These are phyloP conservation scores for Cirrhinus molitorella DNA, from an alignment of 2,797 vertebrate genomes.

Conservation along the genomic window DNA sequence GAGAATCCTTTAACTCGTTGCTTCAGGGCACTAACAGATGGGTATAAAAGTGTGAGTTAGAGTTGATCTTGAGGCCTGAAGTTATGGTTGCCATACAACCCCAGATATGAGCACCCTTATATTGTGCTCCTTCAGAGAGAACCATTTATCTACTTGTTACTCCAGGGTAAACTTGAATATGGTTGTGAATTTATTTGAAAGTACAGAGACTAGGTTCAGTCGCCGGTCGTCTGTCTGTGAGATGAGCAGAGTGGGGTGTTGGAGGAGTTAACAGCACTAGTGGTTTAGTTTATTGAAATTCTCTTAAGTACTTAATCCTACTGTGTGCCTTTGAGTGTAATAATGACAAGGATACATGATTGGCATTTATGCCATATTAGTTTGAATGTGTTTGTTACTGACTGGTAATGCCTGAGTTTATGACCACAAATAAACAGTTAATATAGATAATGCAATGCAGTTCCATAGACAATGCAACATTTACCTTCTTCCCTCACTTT, in stretches of 20 bases:
- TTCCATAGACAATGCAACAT: neutral
- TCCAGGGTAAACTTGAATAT: conserved; percentile 13
- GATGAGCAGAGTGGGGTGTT: neutral
- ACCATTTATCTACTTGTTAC: neutral
- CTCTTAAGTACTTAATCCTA: conserved; percentile 12
- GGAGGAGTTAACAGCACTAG: neutral
- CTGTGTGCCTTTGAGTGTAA: conserved; percentile 4
- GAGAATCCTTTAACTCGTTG: neutral
- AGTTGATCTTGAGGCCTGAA: neutral
- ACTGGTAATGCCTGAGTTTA: neutral
- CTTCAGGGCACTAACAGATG: conserved; percentile 4
- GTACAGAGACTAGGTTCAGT: neutral
- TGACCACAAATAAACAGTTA: too few relatives aligned
- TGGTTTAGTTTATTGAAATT: conserved; percentile 11
- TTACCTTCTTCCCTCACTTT: neutral
- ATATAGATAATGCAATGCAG: neutral
- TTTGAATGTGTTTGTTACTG: neutral
- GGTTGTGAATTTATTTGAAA: conserved; percentile 7
- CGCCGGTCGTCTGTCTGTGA: neutral
- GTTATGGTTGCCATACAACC: conserved; percentile 15
- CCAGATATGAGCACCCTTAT: neutral
- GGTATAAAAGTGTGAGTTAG: conserved; percentile 25
- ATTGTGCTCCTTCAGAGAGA: conserved; percentile 7
- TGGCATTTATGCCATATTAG: neutral
- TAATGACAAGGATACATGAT: conserved; percentile 22